phyloP scores from a whole-genome alignment of 1,140 invertebrate genomes.

The Oryctes rhinoceros region DNA sequence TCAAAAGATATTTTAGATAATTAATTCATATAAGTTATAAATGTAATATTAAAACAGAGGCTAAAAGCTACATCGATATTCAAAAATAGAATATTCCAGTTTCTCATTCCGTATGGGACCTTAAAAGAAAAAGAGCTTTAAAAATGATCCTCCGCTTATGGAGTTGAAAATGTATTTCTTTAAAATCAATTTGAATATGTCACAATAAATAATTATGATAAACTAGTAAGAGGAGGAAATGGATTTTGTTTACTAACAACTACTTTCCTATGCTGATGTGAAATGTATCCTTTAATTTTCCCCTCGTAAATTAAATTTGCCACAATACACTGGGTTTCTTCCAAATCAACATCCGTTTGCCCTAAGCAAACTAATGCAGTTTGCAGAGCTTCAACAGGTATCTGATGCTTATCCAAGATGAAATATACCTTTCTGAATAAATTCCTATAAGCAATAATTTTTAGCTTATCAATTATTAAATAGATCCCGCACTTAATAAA shows the following conservation, averaged over 20 bases:
- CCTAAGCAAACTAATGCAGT: constrained; percentile 81
- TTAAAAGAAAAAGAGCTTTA: neutral
- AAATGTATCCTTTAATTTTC: constrained; percentile 97
- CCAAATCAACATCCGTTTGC: constrained; percentile 86
- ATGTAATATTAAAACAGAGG: too few species aligned
- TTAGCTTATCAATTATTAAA: constrained; percentile 95
- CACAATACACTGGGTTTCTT: constrained; percentile 95
- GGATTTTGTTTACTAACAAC: constrained; percentile 97
- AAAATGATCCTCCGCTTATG: neutral
- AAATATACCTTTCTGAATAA: constrained; percentile 95
- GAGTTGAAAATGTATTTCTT: neutral
- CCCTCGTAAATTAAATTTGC: constrained; percentile 96
- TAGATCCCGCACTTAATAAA: constrained; percentile 97
- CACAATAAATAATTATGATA: constrained; percentile 55
- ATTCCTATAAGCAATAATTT: constrained; percentile 94
- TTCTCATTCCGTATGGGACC: too few species aligned
- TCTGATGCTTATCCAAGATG: constrained; percentile 87
- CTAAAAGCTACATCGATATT: too few species aligned
- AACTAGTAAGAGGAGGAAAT: constrained; percentile 79
- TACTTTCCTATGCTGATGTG: constrained; percentile 94
- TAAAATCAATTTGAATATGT: neutral
- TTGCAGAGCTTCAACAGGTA: constrained; percentile 86
- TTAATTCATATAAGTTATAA: too few species aligned
- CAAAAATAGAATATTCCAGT: too few species aligned
- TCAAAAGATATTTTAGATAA: too few species aligned